Evolutionary conservation across 1,140 invertebrate species (phyloP).

Genomic region (Bombyx mandarina): DNA sequence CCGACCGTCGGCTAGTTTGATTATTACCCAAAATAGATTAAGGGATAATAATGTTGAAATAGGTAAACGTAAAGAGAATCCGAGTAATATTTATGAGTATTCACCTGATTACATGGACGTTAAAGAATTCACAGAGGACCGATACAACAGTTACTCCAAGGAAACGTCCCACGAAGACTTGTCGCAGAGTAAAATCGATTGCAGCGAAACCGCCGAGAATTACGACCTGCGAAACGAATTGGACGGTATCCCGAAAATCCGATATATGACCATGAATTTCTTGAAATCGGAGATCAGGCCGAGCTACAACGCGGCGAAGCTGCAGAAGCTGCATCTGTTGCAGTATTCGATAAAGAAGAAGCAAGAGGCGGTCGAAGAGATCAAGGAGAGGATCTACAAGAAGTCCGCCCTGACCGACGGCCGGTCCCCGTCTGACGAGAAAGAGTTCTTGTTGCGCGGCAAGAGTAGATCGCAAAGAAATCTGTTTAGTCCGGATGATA

Average conservation of each 20-base stretch:
- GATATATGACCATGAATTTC: conserved; percentile 60
- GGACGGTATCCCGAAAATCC: conserved; percentile 47
- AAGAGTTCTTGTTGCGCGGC: conserved; percentile 27
- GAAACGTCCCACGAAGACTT: conserved; percentile 50
- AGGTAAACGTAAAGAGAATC: conserved; percentile 25
- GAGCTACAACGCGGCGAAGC: conserved; percentile 82
- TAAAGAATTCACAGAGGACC: conserved; percentile 50
- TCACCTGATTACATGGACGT: conserved; percentile 60
- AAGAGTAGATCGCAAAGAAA: conserved; percentile 49
- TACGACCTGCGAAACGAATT: conserved; percentile 57
- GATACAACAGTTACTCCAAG: conserved; percentile 43
- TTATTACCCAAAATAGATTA: conserved; percentile 33
- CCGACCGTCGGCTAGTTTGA: conserved; percentile 42
- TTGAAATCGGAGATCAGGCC: conserved; percentile 75
- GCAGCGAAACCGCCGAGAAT: conserved; percentile 66
- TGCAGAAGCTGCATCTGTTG: conserved; percentile 69
- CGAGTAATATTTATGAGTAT: conserved; percentile 63
- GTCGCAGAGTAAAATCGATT: conserved; percentile 50
- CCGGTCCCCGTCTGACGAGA: conserved; percentile 21
- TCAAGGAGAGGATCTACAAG: conserved; percentile 63
- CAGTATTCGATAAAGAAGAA: conserved; percentile 67
- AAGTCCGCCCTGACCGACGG: conserved; percentile 54
- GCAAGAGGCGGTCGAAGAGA: conserved; percentile 61
- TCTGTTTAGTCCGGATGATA: conserved; percentile 46
- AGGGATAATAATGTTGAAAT: conserved; percentile 13